Percentiles rank a stretch among this genome's conserved stretches.
phyloP scores from a whole-genome alignment of 1,140 invertebrate genomes.

The Anthonomus grandis region DNA sequence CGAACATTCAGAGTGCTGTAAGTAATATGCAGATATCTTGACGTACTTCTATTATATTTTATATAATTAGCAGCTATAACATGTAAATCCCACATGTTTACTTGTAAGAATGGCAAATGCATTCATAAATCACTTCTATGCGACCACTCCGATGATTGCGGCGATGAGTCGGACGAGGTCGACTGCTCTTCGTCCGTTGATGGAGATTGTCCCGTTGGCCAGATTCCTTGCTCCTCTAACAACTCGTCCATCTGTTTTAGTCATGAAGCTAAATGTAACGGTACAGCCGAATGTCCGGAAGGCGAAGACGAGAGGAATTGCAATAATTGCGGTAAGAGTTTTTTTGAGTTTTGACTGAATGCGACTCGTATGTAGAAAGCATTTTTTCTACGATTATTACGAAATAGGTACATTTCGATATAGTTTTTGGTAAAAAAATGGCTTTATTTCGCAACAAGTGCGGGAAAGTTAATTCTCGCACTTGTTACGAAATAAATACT shows the following conservation, averaged over 20 bases:
- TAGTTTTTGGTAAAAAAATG: too few species aligned
- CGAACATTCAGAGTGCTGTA: constrained; percentile 61
- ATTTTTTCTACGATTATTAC: too few species aligned
- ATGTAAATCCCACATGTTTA: constrained; percentile 29
- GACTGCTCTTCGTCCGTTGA: constrained; percentile 39
- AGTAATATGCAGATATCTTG: not conserved
- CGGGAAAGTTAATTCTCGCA: too few species aligned
- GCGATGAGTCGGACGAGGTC: constrained; percentile 52
- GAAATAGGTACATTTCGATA: too few species aligned
- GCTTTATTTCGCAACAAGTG: too few species aligned
- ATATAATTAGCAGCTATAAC: constrained; percentile 18
- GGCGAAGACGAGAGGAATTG: constrained; percentile 63
- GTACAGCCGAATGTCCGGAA: constrained; percentile 66
- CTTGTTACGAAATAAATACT: too few species aligned
- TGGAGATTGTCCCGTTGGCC: constrained; percentile 23
- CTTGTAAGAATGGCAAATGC: constrained; percentile 45
- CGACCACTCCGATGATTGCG: constrained; percentile 54
- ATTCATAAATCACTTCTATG: constrained; percentile 51
- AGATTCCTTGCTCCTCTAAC: constrained; percentile 58
- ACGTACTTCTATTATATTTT: not conserved
- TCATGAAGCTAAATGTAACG: constrained; percentile 36
- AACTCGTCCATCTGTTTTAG: constrained; percentile 55
- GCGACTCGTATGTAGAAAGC: too few species aligned
- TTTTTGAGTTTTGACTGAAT: too few species aligned
- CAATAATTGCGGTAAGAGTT: constrained; percentile 41